These are phyloP conservation scores for pig (Sus scrofa) DNA, from an alignment of 2,113 vertebrate genomes.

Conservation along the genomic window T2T-Sscrofa CM000825.6:46313001-46313500, in stretches of 20 bases:
- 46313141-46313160: not conserved
- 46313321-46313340: not conserved
- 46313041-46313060: not conserved
- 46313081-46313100: rapidly evolving
- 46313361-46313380: not conserved
- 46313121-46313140: not conserved
- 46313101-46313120: no score
- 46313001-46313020: not conserved
- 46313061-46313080: not conserved
- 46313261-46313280: not conserved
- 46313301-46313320: not conserved
- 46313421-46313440: rapidly evolving
- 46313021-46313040: rapidly evolving
- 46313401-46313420: not conserved
- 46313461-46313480: rapidly evolving
- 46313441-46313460: rapidly evolving
- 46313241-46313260: not conserved
- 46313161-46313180: not conserved
- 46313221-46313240: no score
- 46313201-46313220: not conserved
- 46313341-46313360: not conserved
- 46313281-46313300: not conserved
- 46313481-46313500: not conserved
- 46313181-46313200: rapidly evolving
- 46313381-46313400: not conserved